phyloP scores from a whole-genome alignment of 2,888 invertebrate genomes.

The Agonum fuliginosum region DNA sequence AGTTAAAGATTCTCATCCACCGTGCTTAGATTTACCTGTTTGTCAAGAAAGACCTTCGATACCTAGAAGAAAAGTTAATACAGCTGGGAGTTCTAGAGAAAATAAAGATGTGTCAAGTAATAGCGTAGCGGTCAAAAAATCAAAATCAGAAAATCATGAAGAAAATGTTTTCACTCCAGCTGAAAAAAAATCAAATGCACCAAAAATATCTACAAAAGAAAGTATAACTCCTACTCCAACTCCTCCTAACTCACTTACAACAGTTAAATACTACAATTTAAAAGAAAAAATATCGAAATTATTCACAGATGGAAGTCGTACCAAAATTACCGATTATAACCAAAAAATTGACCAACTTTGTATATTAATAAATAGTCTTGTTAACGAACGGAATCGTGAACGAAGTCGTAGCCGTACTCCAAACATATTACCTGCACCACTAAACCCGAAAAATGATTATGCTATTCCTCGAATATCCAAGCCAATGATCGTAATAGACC shows the following conservation, averaged over 20 bases:
- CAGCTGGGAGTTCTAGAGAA: no score
- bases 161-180: no score
- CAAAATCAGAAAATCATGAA: no score
- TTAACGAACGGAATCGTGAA: slow-evolving; percentile 3
- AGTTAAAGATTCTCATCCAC: slow-evolving; percentile 12
- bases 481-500: no score
- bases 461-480: not conserved
- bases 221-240: not conserved
- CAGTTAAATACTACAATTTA: not conserved
- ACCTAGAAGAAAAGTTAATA: slow-evolving; percentile 34
- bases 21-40: no score
- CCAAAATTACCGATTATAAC: not conserved
- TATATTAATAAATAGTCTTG: slow-evolving; percentile 21
- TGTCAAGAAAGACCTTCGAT: slow-evolving; percentile 26
- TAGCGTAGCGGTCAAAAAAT: no score
- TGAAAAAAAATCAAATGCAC: not conserved
- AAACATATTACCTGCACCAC: no score
- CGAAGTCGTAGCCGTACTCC: not conserved
- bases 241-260: not conserved
- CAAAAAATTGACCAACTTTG: slow-evolving; percentile 45
- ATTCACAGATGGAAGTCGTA: not conserved
- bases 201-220: not conserved
- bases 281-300: slow-evolving; percentile 14
- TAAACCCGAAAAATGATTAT: not conserved
- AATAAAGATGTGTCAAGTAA: no score